Base-by-base conservation (phyloP, 1,140 invertebrate species). In the Anoplophora glabripennis region DNA sequence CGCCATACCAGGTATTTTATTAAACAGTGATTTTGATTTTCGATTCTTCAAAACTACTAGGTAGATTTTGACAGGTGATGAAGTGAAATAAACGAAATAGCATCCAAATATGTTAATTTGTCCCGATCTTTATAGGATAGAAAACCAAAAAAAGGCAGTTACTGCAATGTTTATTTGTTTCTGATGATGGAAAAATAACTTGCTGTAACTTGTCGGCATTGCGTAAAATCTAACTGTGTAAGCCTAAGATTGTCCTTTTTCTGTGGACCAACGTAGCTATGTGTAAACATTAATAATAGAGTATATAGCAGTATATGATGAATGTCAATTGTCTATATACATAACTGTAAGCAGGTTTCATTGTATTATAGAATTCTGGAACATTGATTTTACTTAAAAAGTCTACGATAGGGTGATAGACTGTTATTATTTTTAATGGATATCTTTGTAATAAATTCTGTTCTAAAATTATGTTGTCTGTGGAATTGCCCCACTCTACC, bases 191-290 rank as follows among this genome's bases (percentile, higher is more conserved):
- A n/a, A n/a, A n/a, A n/a, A n/a, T n/a, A n/a, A n/a, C n/a, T n/a
- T n/a, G n/a, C n/a, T n/a, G n/a, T 49, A 49, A 49, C 17, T 49
- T 49, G 14, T 34, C 18, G 9, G 11, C 10, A 28, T 28, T 28
- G 9, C n/a, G 35, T 49, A 28, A 10, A 49, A 34, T 33, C 33
- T 28, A 28, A 28, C 21, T 28, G 21, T 28, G 5, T 28, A 14
- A n/a, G 42, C 42, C 11, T 17, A 17, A 10, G 15, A 37, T 52
- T 58, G 38, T 53, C 59, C 56, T 56, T 59, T 53, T 54, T 48
- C 44, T 53, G 61, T 63, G 61, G 61, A 63, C 61, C 61, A 63
- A 63, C 11, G 36, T 58, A 52, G 40, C 21, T 38, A 21, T 14
- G 18, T 3, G 17, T 49, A 58, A 44, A 33, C n/a, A n/a, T n/a